phyloP scores from a whole-genome alignment of 2,113 vertebrate species.

The Amphiprion percula region DNA sequence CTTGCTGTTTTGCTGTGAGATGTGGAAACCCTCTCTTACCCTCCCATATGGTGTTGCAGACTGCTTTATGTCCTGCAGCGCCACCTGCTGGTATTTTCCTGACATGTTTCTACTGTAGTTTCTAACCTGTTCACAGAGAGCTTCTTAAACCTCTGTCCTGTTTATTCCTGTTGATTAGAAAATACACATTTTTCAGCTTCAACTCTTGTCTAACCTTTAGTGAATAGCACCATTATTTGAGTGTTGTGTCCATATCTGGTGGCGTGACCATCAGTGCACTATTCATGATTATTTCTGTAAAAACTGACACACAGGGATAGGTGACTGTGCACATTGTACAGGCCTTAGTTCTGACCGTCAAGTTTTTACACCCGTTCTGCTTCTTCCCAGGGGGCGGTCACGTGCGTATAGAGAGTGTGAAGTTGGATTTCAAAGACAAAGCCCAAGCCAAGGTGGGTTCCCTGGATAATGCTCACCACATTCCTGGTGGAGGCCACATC shows the following conservation, averaged over 20 bases:
- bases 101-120: not conserved
- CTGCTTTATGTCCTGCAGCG: constrained; percentile 24
- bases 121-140: not conserved
- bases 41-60: too few relatives aligned
- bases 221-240: too few relatives aligned
- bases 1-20: too few relatives aligned
- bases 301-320: not conserved
- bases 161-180: too few relatives aligned
- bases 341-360: not conserved
- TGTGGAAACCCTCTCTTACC: not conserved
- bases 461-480: constrained; percentile 95
- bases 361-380: constrained; percentile 7
- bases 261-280: not conserved
- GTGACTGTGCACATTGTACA: not conserved
- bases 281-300: not conserved
- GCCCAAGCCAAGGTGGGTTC: constrained; percentile 98
- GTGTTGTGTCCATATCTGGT: not conserved
- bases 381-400: constrained; percentile 90
- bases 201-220: too few relatives aligned
- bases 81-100: constrained; percentile 69
- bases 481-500: constrained; percentile 90
- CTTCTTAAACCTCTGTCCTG: too few relatives aligned
- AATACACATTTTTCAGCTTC: too few relatives aligned
- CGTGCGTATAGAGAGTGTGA: constrained; percentile 96
- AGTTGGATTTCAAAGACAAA: constrained; percentile 99